Conservation (phyloP, 2,888 invertebrate genomes). For the Eupithecia dodoneata region DNA sequence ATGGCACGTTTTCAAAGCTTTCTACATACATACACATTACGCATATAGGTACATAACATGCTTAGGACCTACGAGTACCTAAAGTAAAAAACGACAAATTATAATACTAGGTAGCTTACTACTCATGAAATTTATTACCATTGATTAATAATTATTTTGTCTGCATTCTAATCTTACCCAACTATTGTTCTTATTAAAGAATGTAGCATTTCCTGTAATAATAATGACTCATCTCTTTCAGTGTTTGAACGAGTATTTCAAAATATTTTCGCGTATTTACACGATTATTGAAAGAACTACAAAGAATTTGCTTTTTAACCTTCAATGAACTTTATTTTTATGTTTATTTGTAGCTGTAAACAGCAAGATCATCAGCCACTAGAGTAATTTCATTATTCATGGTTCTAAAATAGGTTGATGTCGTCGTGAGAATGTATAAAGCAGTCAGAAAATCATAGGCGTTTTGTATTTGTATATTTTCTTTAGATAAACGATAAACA, state of each 20-base stretch:
- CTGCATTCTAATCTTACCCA: constrained; percentile 34
- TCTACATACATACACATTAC: no score
- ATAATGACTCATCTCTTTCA: constrained; percentile 58
- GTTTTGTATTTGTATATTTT: background rate
- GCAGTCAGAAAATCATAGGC: background rate
- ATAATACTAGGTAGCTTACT: background rate
- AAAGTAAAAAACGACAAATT: no score
- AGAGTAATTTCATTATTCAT: background rate
- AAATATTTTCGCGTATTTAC: no score
- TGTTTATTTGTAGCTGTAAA: background rate
- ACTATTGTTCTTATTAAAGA: constrained; percentile 56
- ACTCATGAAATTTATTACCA: constrained; percentile 9
- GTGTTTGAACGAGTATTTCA: background rate
- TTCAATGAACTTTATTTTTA: background rate
- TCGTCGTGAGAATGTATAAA: background rate
- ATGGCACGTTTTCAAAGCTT: background rate
- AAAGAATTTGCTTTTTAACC: background rate
- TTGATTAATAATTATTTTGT: constrained; percentile 40
- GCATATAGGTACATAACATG: no score
- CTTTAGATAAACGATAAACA: constrained; percentile 19
- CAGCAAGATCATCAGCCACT: background rate
- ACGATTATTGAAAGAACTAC: background rate
- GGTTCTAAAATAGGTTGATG: background rate
- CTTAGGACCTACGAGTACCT: no score
- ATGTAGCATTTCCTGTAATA: constrained; percentile 66